These are phyloP conservation scores for Drosophila melanogaster DNA, from an alignment of 1,140 invertebrate species.

Conservation along the genomic window DNA sequence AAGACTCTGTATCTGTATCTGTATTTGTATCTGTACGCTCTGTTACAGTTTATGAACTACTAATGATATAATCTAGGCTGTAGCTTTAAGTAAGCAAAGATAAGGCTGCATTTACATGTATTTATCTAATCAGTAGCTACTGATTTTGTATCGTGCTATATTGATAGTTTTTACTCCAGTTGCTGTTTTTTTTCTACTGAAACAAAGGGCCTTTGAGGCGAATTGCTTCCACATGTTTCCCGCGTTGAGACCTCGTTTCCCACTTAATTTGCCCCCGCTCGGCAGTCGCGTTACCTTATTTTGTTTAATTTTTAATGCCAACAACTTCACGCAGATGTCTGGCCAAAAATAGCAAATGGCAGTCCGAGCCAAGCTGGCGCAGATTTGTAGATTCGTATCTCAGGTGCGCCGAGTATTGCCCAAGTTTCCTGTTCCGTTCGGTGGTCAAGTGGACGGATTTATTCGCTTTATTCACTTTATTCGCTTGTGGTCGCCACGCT, in stretches of 20 bases:
- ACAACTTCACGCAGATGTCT: slow-evolving; percentile 57
- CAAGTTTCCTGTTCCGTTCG: slow-evolving; percentile 73
- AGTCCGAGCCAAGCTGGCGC: slow-evolving; percentile 24
- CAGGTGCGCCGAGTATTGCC: slow-evolving; percentile 69
- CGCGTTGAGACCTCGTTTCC: background rate
- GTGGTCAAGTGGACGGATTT: slow-evolving; percentile 60
- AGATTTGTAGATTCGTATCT: slow-evolving; percentile 44
- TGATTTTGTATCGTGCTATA: no score
- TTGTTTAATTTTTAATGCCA: slow-evolving; percentile 33
- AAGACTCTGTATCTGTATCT: slow-evolving; percentile 45
- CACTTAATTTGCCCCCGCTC: slow-evolving; percentile 13
- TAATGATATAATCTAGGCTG: slow-evolving; percentile 14
- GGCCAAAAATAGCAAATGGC: slow-evolving; percentile 61
- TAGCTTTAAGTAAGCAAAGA: background rate
- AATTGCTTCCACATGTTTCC: slow-evolving; percentile 5
- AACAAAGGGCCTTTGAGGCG: background rate
- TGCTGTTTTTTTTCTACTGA: background rate
- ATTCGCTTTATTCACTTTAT: slow-evolving; percentile 40
- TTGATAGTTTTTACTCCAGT: no score
- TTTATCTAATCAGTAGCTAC: no score
- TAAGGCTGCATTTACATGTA: background rate
- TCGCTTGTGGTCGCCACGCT: slow-evolving; percentile 29
- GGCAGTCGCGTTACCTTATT: slow-evolving; percentile 50
- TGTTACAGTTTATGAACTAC: slow-evolving; percentile 39
- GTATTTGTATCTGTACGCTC: slow-evolving; percentile 25